Evolutionary conservation across 2,113 vertebrate species (phyloP).

Genomic region (Scalopus aquaticus): DNA sequence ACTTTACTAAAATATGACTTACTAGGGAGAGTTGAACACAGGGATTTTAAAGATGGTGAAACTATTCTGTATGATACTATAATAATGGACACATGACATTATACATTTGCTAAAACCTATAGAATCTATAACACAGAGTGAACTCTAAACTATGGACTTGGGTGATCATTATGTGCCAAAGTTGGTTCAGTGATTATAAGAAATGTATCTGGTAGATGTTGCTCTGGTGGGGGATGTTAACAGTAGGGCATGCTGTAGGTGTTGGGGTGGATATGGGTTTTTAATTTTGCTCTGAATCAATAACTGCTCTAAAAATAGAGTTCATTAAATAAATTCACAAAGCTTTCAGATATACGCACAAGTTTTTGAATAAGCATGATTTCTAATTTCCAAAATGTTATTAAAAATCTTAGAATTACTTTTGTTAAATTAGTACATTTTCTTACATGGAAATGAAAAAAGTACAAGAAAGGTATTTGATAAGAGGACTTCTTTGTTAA

Average conservation of each 20-base stretch:
- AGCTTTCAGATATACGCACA: background rate
- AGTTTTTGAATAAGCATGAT: background rate
- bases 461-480: background rate
- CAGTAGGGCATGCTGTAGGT: rapidly evolving
- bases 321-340: conserved; percentile 14
- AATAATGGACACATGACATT: background rate
- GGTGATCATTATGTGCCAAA: background rate
- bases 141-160: background rate
- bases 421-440: background rate
- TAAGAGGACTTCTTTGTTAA: background rate
- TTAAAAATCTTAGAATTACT: background rate
- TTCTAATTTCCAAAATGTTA: conserved; percentile 1
- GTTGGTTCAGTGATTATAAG: background rate
- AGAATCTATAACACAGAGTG: background rate
- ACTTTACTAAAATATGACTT: background rate
- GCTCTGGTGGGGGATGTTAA: background rate
- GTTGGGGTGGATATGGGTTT: background rate
- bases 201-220: background rate
- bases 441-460: background rate
- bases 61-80: background rate
- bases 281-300: background rate
- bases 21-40: background rate
- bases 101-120: background rate
- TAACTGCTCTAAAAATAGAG: background rate
- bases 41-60: background rate